Evolutionary conservation across 1,140 invertebrate genomes (phyloP).

Genomic region (Ladona fulva): DNA sequence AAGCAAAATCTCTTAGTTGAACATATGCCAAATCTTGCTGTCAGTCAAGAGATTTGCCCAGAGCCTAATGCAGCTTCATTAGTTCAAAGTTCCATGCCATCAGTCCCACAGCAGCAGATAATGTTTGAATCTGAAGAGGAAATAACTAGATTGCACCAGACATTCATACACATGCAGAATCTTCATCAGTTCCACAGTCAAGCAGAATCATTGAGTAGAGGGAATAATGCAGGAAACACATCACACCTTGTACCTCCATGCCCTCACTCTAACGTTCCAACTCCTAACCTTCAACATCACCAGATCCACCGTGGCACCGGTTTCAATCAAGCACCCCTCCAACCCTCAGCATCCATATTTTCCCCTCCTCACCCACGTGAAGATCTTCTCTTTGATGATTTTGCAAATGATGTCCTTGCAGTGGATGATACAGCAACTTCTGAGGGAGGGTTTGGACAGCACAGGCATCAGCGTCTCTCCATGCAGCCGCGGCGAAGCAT

Average conservation of each 20-base stretch:
- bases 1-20: neutral
- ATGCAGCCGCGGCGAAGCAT: neutral
- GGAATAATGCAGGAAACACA: neutral
- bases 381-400: slow-evolving; percentile 51
- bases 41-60: neutral
- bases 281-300: neutral
- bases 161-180: neutral
- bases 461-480: neutral
- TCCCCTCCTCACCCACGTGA: slow-evolving; percentile 54
- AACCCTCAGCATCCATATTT: slow-evolving; percentile 47
- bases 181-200: neutral
- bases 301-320: neutral
- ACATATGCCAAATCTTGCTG: neutral
- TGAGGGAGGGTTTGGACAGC: slow-evolving; percentile 47
- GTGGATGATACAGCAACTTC: slow-evolving; percentile 45
- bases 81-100: neutral
- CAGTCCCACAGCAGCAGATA: neutral
- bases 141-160: neutral
- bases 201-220: neutral
- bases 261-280: neutral
- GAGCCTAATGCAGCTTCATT: neutral
- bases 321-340: neutral
- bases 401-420: slow-evolving; percentile 52
- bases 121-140: neutral
- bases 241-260: neutral